A percentile compares a stretch with the other conserved stretches of the same genome.
Evolutionary conservation across 2,888 invertebrate genomes (phyloP).

Genomic region (Nomada flava): DNA sequence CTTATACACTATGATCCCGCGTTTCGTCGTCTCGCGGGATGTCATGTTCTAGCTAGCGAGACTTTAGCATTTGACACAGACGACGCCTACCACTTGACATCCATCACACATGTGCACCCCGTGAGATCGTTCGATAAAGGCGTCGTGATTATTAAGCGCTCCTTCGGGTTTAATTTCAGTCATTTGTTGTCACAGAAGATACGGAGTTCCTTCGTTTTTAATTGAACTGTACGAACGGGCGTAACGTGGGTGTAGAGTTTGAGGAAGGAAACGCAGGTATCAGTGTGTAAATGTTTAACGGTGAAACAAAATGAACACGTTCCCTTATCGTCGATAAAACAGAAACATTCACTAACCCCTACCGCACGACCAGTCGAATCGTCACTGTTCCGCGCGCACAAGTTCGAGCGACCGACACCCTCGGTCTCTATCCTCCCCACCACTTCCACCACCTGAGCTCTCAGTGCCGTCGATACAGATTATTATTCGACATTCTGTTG

Average conservation of each 20-base stretch:
- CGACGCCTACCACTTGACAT: constrained; percentile 42
- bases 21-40: constrained; percentile 9
- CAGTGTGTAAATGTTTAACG: not conserved
- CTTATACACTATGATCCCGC: constrained; percentile 1
- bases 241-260: no score
- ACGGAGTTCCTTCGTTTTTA: not conserved
- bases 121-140: constrained; percentile 49
- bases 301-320: constrained; percentile 42
- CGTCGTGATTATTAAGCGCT: constrained; percentile 18
- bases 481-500: constrained; percentile 12
- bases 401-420: constrained; percentile 61
- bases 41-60: constrained; percentile 35
- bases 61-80: constrained; percentile 40
- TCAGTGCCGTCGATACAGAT: constrained; percentile 56
- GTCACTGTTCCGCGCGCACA: constrained; percentile 63
- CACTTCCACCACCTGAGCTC: constrained; percentile 35
- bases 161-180: no score
- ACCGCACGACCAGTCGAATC: constrained; percentile 53
- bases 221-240: no score
- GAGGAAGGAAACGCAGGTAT: not conserved
- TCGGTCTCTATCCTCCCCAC: constrained; percentile 36
- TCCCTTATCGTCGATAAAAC: constrained; percentile 25
- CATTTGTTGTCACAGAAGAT: not conserved
- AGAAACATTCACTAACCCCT: constrained; percentile 5
- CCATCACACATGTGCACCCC: constrained; percentile 55